A percentile compares a stretch with the other conserved stretches of the same genome.
Evolutionary conservation across 2,113 vertebrate species (phyloP).

Genomic region (Sclerurus mexicanus): DNA sequence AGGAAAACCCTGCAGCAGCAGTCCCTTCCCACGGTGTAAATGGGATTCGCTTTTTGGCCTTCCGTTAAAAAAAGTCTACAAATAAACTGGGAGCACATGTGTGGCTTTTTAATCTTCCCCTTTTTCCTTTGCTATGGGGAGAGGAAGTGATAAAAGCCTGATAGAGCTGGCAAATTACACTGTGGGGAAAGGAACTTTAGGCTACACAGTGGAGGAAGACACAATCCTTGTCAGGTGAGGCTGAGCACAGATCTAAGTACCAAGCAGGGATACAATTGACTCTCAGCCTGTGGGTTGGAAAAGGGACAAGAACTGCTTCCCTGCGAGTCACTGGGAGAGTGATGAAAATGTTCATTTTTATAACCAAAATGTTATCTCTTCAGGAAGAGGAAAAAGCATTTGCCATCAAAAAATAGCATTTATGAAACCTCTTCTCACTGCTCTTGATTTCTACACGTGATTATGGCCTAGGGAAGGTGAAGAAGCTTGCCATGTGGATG

Average conservation of each 20-base stretch:
- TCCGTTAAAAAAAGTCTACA: neutral
- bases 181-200: neutral
- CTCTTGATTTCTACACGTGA: neutral
- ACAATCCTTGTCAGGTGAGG: neutral
- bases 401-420: neutral
- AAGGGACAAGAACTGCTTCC: neutral
- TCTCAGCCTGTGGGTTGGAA: neutral
- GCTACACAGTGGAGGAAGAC: neutral
- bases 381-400: neutral
- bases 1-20: constrained; percentile 26
- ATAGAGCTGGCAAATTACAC: neutral
- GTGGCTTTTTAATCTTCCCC: constrained; percentile 36
- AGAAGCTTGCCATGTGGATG: neutral
- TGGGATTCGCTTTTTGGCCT: constrained; percentile 10
- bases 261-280: neutral
- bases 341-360: neutral
- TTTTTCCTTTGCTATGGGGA: neutral
- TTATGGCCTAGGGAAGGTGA: neutral
- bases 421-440: neutral
- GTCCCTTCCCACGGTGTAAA: constrained; percentile 41
- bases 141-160: constrained; percentile 39
- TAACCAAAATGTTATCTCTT: neutral
- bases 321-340: neutral
- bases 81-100: neutral
- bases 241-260: neutral